Evolutionary conservation across 2,113 vertebrate genomes (phyloP).

Genomic region (Prinia subflava): DNA sequence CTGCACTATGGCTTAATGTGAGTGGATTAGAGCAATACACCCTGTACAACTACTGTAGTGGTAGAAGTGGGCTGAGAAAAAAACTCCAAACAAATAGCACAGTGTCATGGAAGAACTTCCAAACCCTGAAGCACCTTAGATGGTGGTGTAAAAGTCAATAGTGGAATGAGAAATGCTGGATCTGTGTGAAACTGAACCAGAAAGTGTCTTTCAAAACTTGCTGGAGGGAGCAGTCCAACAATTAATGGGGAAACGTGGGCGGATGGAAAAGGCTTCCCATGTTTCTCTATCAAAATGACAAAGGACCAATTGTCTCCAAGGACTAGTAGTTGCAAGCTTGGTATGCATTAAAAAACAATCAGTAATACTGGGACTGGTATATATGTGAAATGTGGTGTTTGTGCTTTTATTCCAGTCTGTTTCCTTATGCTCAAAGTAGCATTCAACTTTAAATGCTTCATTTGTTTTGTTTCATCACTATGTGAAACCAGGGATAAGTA

Average conservation of each 20-base stretch:
- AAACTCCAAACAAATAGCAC: background rate
- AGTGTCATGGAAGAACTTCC: background rate
- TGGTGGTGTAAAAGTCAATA: background rate
- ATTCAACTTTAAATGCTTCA: background rate
- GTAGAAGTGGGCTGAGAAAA: background rate
- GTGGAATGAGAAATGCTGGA: background rate
- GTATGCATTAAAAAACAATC: background rate
- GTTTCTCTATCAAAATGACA: slow-evolving; percentile 35
- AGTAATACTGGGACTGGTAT: background rate
- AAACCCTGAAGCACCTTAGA: background rate
- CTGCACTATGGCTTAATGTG: background rate
- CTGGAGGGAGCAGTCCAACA: background rate
- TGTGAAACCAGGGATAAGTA: background rate
- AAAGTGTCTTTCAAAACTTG: slow-evolving; percentile 33
- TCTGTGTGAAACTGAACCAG: background rate
- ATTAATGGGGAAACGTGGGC: background rate
- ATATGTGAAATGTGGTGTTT: background rate
- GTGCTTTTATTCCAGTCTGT: background rate
- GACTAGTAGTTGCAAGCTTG: background rate
- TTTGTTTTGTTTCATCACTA: background rate
- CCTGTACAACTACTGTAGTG: background rate
- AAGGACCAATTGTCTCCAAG: slow-evolving; percentile 16
- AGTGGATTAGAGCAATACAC: background rate
- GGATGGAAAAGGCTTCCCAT: slow-evolving; percentile 35
- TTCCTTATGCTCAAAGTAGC: background rate